Evolutionary conservation across 2,797 vertebrate species (phyloP).

Genomic region (Oreonectes daqikongensis): DNA sequence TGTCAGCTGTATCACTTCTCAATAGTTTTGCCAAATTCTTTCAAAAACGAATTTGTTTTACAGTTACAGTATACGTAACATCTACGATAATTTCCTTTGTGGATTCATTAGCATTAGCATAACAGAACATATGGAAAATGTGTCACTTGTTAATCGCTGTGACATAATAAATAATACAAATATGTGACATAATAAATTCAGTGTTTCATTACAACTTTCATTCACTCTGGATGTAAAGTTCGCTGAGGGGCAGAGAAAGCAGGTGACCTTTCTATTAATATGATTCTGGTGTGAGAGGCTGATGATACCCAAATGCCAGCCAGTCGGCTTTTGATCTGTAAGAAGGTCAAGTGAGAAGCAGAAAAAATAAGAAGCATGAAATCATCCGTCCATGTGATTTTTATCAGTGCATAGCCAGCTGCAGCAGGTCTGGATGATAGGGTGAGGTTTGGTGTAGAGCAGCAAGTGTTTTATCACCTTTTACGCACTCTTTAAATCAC

Average conservation of each 20-base stretch:
- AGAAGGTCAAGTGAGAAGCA: slow-evolving; percentile 72
- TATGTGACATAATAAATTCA: not conserved
- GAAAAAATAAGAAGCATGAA: slow-evolving; percentile 64
- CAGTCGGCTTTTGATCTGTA: slow-evolving; percentile 71
- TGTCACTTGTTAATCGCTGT: not conserved
- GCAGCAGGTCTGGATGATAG: slow-evolving; percentile 37
- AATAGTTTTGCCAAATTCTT: not conserved
- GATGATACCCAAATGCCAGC: slow-evolving; percentile 74
- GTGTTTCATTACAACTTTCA: not conserved
- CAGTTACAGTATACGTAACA: not conserved
- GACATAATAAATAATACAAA: too few species aligned
- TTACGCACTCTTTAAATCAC: slow-evolving; percentile 56
- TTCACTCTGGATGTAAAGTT: not conserved
- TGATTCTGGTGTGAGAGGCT: slow-evolving; percentile 62
- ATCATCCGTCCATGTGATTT: slow-evolving; percentile 62
- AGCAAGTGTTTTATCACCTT: slow-evolving; percentile 66
- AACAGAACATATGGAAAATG: not conserved
- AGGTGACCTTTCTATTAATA: slow-evolving; percentile 72
- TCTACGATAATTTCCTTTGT: not conserved
- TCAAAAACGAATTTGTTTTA: not conserved
- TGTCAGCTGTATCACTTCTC: not conserved
- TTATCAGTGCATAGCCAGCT: slow-evolving; percentile 63
- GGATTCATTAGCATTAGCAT: not conserved
- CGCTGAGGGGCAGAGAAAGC: slow-evolving; percentile 61
- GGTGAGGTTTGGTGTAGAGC: slow-evolving; percentile 44